Evolutionary conservation across 2,888 invertebrate species (phyloP).

Genomic region (Spialia ferax): DNA sequence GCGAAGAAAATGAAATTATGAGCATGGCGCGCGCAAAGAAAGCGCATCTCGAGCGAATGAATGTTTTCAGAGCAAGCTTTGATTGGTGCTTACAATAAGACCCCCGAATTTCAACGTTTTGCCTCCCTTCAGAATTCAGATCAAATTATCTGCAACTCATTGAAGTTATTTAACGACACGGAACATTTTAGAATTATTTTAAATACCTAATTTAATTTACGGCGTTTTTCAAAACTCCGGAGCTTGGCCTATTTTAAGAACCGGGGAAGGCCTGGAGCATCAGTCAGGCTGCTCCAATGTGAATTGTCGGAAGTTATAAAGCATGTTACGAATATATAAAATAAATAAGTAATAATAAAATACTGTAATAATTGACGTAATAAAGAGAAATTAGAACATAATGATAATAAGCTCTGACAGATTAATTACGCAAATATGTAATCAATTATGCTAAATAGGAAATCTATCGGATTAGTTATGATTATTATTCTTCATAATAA

Average conservation of each 20-base stretch:
- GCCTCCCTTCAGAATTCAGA: too few species aligned
- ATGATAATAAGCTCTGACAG: not conserved
- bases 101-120: constrained; percentile 12
- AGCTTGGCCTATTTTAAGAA: too few species aligned
- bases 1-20: constrained; percentile 81
- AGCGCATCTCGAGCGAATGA: constrained; percentile 59
- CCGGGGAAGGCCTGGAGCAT: too few species aligned
- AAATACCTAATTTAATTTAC: too few species aligned
- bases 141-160: constrained; percentile 34
- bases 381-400: too few species aligned
- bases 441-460: constrained; percentile 1
- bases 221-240: too few species aligned
- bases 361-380: too few species aligned
- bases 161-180: constrained; percentile 32
- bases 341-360: too few species aligned
- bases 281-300: too few species aligned
- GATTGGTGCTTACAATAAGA: constrained; percentile 26
- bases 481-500: constrained; percentile 27
- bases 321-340: too few species aligned
- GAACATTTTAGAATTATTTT: constrained; percentile 27
- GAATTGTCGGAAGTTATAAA: too few species aligned
- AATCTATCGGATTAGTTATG: constrained; percentile 24
- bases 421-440: not conserved
- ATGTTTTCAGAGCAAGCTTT: constrained; percentile 28
- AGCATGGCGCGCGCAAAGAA: constrained; percentile 74